Base-by-base conservation (phyloP, 2,888 invertebrate genomes). In the Antheraea yamamai region DNA sequence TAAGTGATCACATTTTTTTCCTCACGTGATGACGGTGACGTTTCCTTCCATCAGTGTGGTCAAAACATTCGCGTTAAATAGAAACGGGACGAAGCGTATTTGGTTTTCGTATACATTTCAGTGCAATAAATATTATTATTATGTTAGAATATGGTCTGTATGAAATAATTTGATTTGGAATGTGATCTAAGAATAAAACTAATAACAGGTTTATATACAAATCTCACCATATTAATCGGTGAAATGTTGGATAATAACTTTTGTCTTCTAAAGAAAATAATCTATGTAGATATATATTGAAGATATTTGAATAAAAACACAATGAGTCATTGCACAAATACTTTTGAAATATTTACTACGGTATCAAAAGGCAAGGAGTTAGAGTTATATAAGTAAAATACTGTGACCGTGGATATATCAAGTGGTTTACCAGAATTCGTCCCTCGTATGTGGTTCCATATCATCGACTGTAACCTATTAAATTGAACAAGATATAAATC, bases 61-160 rank as follows among this genome's bases (percentile, higher is more conserved):
- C 61, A 61, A 61, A 61, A 12, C 3, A 61, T 23, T 23, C 77
- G 61, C 73, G 71, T 75, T 74, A 71, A 76, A 61, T 23, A 61
- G 23, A n/a, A 61, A 61, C 61, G 1, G 12, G 12, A 23, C 23
- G 23, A 23, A 4, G 20, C 7, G 20, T 20, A 1, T 66, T 66
- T 66, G 3, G 16, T 66, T 66, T 30, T 64, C 26, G 12, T 64
- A 26, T 64, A 14, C 26, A 12, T 0, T 64, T 16, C 16, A 47
- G 2, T 16, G 14, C 64, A 30, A 66, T 12, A 4, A 30, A 66
- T 2, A 16, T 66, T 64, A 64, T 64, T 26, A 2, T 12, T 8
- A 66, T 30, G 26, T 23, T 23, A 26, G 26, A 64, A 26, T 64
- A 10, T 12, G 16, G 16, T 8, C 16, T 30, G 30, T 16, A 6